Conservation (phyloP, 2,888 invertebrate genomes). For the Drosophila kuntzei region DNA sequence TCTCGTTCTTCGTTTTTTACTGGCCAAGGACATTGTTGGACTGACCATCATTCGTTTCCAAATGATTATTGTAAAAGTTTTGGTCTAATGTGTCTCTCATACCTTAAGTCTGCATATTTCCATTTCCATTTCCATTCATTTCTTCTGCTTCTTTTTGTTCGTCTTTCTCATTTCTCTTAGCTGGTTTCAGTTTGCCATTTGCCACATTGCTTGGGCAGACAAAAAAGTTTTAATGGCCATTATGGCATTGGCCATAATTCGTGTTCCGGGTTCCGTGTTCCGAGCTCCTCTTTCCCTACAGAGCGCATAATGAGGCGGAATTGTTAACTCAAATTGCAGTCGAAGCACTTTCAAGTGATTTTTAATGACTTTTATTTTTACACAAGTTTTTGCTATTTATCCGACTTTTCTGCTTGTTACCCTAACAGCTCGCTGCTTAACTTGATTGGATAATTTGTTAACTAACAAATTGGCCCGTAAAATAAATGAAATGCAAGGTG, state of each 20-base stretch:
- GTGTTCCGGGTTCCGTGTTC: slow-evolving; percentile 39
- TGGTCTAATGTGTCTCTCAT: slow-evolving; percentile 60
- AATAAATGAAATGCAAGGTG: not conserved
- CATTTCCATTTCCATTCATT: slow-evolving; percentile 11
- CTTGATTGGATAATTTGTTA: slow-evolving; percentile 29
- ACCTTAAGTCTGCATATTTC: slow-evolving; percentile 40
- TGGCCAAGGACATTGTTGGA: slow-evolving; percentile 62
- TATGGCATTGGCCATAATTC: slow-evolving; percentile 78
- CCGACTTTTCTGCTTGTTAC: slow-evolving; percentile 10
- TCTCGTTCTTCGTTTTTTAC: slow-evolving; percentile 40
- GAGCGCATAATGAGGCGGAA: slow-evolving; percentile 63
- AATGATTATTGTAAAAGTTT: slow-evolving; percentile 77
- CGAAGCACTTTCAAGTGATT: slow-evolving; percentile 70
- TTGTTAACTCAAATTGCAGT: slow-evolving; percentile 67
- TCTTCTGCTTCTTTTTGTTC: slow-evolving; percentile 14
- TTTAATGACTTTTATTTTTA: slow-evolving; percentile 66
- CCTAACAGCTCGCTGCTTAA: slow-evolving; percentile 14
- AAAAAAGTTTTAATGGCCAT: slow-evolving; percentile 72
- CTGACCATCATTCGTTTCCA: slow-evolving; percentile 55
- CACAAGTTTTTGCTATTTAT: slow-evolving; percentile 27
- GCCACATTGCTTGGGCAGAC: slow-evolving; percentile 43
- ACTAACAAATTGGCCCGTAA: slow-evolving; percentile 20
- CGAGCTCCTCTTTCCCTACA: slow-evolving; percentile 1
- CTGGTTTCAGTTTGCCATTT: slow-evolving; percentile 46
- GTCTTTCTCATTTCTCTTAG: slow-evolving; percentile 14